Conservation (phyloP, 2,888 invertebrate genomes). For the Axea sp. region DNA sequence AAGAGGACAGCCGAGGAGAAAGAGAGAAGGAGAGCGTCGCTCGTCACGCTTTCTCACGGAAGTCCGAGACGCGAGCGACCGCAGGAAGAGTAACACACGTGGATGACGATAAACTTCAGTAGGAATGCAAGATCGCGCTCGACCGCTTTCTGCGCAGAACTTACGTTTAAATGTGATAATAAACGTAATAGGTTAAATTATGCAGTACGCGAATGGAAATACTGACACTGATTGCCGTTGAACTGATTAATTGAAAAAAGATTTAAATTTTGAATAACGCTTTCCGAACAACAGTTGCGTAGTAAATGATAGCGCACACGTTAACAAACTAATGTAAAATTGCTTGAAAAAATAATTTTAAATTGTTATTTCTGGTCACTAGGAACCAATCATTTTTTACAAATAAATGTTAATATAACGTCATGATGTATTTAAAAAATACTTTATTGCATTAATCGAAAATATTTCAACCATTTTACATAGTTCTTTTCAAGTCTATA, state of each 20-base stretch:
- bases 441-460: too few species aligned
- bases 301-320: too few species aligned
- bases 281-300: too few species aligned
- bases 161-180: constrained; percentile 6
- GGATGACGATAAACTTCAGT: constrained; percentile 43
- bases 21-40: constrained; percentile 19
- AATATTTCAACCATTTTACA: too few species aligned
- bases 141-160: constrained; percentile 11
- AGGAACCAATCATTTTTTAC: too few species aligned
- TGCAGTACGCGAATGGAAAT: neutral
- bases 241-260: neutral
- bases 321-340: too few species aligned
- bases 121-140: constrained; percentile 28
- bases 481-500: too few species aligned
- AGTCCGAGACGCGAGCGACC: constrained; percentile 27
- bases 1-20: constrained; percentile 44
- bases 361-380: too few species aligned
- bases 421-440: too few species aligned
- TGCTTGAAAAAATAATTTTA: too few species aligned
- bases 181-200: constrained; percentile 18
- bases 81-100: constrained; percentile 46
- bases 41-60: constrained; percentile 58
- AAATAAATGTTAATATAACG: too few species aligned
- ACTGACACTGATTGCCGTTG: neutral
- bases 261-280: too few species aligned